Percentiles rank a stretch among this genome's conserved stretches.
Conservation (phyloP, 2,113 vertebrate species). For the Antechinus flavipes region DNA sequence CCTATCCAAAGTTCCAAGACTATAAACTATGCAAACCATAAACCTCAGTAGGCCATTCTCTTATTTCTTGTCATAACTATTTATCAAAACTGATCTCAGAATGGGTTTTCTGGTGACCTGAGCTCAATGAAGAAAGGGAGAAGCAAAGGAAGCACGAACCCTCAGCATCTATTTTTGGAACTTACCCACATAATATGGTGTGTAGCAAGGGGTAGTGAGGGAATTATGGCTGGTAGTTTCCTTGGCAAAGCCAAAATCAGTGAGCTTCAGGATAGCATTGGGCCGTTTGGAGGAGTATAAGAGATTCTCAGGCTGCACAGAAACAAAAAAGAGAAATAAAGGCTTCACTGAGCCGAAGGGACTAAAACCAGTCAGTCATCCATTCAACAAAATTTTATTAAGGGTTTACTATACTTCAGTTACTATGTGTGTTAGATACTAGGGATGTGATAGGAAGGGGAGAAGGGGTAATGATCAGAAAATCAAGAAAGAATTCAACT, state of each 20-base stretch:
- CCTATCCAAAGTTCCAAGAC: not conserved
- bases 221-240: constrained; percentile 98
- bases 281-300: constrained; percentile 95
- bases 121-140: not conserved
- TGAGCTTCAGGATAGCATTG: constrained; percentile 94
- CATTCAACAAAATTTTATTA: not conserved
- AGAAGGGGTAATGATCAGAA: not conserved
- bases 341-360: not conserved
- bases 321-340: constrained; percentile 18
- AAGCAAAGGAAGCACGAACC: not conserved
- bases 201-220: constrained; percentile 97
- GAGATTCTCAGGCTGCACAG: constrained; percentile 94
- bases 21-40: not conserved
- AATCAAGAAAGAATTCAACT: not conserved
- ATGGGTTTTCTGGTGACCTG: not conserved
- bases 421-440: not conserved
- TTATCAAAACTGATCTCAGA: not conserved
- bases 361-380: not conserved
- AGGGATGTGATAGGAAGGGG: not conserved
- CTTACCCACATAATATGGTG: constrained; percentile 99
- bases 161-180: not conserved
- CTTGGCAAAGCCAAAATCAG: constrained; percentile 99
- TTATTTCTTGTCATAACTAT: not conserved
- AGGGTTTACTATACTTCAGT: not conserved
- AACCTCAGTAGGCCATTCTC: not conserved